Conservation (phyloP, 2,888 invertebrate species). For the Tribolium freemani region DNA sequence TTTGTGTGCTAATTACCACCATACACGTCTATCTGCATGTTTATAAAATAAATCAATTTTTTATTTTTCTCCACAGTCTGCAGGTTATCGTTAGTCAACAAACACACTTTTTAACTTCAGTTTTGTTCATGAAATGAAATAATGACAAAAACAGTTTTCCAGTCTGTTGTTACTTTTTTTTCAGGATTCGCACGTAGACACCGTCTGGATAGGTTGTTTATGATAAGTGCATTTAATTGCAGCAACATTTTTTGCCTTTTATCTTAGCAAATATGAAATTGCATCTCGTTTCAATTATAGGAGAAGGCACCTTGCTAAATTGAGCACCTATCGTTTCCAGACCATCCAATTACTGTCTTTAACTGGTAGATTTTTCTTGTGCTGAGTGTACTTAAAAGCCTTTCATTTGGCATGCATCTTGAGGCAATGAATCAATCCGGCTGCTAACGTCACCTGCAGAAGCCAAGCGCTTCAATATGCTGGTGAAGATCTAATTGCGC, state of each 20-base stretch:
- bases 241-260: not conserved
- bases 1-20: not conserved
- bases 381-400: slow-evolving; percentile 9
- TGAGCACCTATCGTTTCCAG: not conserved
- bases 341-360: not conserved
- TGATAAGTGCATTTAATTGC: not conserved
- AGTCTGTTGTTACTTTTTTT: no score
- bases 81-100: no score
- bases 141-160: no score
- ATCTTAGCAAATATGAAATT: not conserved
- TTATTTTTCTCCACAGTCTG: no score
- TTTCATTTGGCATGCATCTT: slow-evolving; percentile 28
- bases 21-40: not conserved
- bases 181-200: no score
- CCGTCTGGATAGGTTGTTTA: no score
- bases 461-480: slow-evolving; percentile 63
- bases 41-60: not conserved
- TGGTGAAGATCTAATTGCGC: slow-evolving; percentile 62
- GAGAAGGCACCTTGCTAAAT: not conserved
- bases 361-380: not conserved
- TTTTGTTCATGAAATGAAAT: no score
- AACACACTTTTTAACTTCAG: no score
- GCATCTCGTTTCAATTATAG: not conserved
- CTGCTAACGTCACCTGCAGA: slow-evolving; percentile 50
- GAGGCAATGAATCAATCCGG: slow-evolving; percentile 37